Base-by-base conservation (phyloP, 2,797 vertebrate genomes). In the Tauraco hartlaubi region DNA sequence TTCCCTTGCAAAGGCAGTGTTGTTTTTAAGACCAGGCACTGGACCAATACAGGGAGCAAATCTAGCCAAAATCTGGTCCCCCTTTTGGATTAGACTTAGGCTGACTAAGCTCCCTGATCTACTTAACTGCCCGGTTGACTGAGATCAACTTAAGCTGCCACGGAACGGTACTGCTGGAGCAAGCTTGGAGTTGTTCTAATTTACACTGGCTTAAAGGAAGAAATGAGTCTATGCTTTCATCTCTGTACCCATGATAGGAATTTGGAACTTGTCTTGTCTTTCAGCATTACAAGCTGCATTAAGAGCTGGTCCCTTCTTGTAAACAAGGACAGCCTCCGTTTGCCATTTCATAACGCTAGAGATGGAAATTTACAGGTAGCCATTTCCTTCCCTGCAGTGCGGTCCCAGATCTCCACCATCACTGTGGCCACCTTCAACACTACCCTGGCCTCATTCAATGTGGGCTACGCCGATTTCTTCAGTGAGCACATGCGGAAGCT, bases 341-440 rank as follows among this genome's bases (percentile, higher is more conserved):
- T 62, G 43, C 77, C 15, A 12, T 26, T 54, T 22, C 39, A 2
- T 39, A 39, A 20, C 13, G 33, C 5, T 11, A 15, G 82, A 73
- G 72, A 29, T 7, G 21, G 37, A 58, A 64, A 72, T 48, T 51
- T 64, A 61, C 93, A 81, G 54, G 52, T 23, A 3, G 16, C 15
- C 68, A 11, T 79, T 94, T 74, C 96, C 72, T 9, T 95, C 82
- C 81, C 77, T 41, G 39, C 93, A 99, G 99, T 99, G 43, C 98
- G 99, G 33, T 99, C 99, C 44, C 99, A 99, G 98, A 99, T 99
- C 96, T 99, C 99, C 93, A 99, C 99, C 55, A 99, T 99, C 96
- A 99, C 99, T 5, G 99, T 99, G 98, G 99, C 99, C 4, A 99
- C 99, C 11, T 99, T 99, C 98, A 99, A 99, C 97, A 99, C 99